A percentile compares a stretch with the other conserved stretches of the same genome.
Conservation (phyloP, 37 sponge, comb jelly and placozoan genomes). For the Bolinopsis microptera region DNA sequence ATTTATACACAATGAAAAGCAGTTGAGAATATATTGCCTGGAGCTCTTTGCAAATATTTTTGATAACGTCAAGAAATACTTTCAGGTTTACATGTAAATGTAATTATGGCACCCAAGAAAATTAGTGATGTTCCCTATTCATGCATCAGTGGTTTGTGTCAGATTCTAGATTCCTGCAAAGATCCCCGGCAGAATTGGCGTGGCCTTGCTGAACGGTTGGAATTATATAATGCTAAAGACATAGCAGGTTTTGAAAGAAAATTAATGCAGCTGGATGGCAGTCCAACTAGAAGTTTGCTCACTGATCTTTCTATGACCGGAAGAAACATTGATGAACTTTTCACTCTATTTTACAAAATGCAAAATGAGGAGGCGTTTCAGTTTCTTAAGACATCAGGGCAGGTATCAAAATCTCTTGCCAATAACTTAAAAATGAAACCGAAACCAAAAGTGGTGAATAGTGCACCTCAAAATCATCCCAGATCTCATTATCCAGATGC, state of each 20-base stretch:
- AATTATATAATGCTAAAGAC: not conserved
- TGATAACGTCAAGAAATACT: too few species aligned
- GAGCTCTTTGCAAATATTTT: too few species aligned
- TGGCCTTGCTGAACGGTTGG: not conserved
- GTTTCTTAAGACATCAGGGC: not conserved
- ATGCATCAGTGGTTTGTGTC: not conserved
- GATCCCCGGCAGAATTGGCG: conserved; percentile 40
- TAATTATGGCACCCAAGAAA: conserved; percentile 35
- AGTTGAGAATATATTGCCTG: too few species aligned
- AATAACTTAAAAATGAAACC: not conserved
- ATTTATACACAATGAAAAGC: too few species aligned
- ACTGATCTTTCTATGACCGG: conserved; percentile 39
- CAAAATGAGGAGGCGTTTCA: not conserved
- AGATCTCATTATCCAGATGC: not conserved
- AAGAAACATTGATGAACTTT: conserved; percentile 58
- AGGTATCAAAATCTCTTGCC: conserved; percentile 4
- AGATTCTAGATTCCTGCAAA: conserved; percentile 12
- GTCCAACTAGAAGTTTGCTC: conserved; percentile 20
- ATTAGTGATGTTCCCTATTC: conserved; percentile 60
- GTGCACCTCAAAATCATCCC: not conserved
- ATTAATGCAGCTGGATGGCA: not conserved
- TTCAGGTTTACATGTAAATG: not conserved
- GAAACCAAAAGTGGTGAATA: not conserved
- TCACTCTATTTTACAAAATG: conserved; percentile 17
- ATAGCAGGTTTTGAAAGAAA: conserved; percentile 28